These are phyloP conservation scores for Flabesymbios commensalis DNA, from an alignment of 2,888 invertebrate genomes.

Conservation along the genomic window DNA sequence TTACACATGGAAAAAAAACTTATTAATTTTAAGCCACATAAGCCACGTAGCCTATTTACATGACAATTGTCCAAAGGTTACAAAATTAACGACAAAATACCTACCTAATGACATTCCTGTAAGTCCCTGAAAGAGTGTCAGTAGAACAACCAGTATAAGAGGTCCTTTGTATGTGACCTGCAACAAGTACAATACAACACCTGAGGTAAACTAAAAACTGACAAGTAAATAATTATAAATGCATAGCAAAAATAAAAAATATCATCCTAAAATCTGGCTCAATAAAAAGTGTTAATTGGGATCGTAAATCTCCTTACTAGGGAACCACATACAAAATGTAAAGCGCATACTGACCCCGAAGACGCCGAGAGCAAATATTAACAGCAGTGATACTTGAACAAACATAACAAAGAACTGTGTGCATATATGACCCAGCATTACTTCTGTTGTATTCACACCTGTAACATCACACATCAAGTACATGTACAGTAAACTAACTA, in stretches of 20 bases:
- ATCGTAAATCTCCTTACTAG: no score
- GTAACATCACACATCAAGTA: slow-evolving; percentile 71
- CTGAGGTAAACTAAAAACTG: background rate
- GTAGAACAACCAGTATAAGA: slow-evolving; percentile 78
- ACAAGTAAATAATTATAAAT: background rate
- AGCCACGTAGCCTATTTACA: no score
- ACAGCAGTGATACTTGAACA: slow-evolving; percentile 87
- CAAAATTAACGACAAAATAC: slow-evolving; percentile 15
- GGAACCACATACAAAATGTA: no score
- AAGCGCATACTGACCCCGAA: slow-evolving; percentile 42
- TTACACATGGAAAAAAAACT: no score
- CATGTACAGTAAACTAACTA: slow-evolving; percentile 64
- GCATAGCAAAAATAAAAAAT: no score
- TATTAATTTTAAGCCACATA: no score
- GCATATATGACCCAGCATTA: slow-evolving; percentile 89
- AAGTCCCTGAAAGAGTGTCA: slow-evolving; percentile 86
- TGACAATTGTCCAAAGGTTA: no score
- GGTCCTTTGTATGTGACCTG: slow-evolving; percentile 89
- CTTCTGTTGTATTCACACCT: slow-evolving; percentile 88
- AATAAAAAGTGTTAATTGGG: no score
- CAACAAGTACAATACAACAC: background rate
- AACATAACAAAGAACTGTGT: slow-evolving; percentile 95
- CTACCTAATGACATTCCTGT: slow-evolving; percentile 96
- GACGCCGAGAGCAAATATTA: slow-evolving; percentile 75
- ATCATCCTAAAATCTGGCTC: no score